phyloP scores from a whole-genome alignment of 2,888 invertebrate genomes.

The Linnaemya tessellans region DNA sequence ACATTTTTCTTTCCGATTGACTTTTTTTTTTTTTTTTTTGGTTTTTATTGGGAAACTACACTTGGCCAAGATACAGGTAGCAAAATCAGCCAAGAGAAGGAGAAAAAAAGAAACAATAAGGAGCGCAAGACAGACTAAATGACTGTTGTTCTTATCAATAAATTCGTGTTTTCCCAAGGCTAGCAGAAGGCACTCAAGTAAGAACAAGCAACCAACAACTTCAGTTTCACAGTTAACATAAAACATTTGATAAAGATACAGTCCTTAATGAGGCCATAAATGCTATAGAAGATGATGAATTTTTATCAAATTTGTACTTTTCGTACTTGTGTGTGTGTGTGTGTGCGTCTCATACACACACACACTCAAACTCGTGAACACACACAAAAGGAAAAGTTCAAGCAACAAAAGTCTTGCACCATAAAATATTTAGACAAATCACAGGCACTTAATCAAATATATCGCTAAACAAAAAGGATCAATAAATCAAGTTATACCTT shows the following conservation, averaged over 20 bases:
- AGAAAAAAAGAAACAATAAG: constrained; percentile 20
- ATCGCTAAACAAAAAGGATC: constrained; percentile 71
- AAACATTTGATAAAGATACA: constrained; percentile 51
- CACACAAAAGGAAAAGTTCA: constrained; percentile 9
- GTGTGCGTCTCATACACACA: constrained; percentile 6
- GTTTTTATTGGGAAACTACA: constrained; percentile 34
- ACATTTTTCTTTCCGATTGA: constrained; percentile 69
- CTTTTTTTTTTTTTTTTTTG: not conserved
- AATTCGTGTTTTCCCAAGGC: constrained; percentile 65
- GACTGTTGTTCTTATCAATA: constrained; percentile 48
- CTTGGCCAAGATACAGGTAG: constrained; percentile 63
- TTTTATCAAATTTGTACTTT: constrained; percentile 56
- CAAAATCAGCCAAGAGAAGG: constrained; percentile 38
- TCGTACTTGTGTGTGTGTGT: constrained; percentile 28
- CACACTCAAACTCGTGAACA: not conserved
- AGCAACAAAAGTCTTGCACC: constrained; percentile 53
- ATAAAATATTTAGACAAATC: constrained; percentile 75
- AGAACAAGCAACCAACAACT: constrained; percentile 29
- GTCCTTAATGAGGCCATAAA: constrained; percentile 57
- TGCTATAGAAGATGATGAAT: constrained; percentile 64
- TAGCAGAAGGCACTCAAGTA: constrained; percentile 21
- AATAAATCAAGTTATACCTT: constrained; percentile 70
- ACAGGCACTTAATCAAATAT: constrained; percentile 74
- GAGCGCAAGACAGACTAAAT: not conserved
- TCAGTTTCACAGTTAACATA: constrained; percentile 43